These are phyloP conservation scores for Liolophura sinensis DNA, from an alignment of 1,140 invertebrate genomes.

Conservation along the genomic window DNA sequence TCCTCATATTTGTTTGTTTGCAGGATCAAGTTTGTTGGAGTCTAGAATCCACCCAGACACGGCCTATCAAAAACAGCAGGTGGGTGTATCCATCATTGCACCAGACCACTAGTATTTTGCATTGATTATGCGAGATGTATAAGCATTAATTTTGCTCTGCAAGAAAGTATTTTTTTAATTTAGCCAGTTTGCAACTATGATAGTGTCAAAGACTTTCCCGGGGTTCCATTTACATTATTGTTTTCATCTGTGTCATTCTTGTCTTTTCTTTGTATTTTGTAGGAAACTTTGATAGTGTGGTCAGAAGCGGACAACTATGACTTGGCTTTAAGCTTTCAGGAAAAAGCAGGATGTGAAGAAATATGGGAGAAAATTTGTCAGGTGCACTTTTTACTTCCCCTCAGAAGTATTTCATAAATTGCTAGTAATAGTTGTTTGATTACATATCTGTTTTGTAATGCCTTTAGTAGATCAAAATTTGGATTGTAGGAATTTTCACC, in stretches of 20 bases:
- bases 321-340: constrained; percentile 98
- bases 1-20: constrained; percentile 31
- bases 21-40: constrained; percentile 84
- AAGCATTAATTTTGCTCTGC: not conserved
- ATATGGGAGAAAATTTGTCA: constrained; percentile 99
- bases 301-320: constrained; percentile 99
- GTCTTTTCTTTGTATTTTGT: constrained; percentile 40
- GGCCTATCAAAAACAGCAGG: constrained; percentile 98
- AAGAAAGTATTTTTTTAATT: no score
- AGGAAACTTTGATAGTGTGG: constrained; percentile 99
- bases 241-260: constrained; percentile 8
- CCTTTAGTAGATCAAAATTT: not conserved
- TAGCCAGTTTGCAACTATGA: not conserved
- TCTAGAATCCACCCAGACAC: constrained; percentile 97
- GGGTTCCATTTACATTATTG: not conserved
- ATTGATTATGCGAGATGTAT: not conserved
- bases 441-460: not conserved
- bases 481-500: not conserved
- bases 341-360: constrained; percentile 99
- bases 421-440: not conserved
- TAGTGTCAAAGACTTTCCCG: not conserved
- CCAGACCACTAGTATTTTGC: not conserved
- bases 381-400: constrained; percentile 63
- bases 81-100: constrained; percentile 47
- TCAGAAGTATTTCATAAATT: not conserved